These are phyloP conservation scores for Acipenser transmontanus DNA, from an alignment of 2,797 vertebrate genomes.

Conservation along the genomic window DNA sequence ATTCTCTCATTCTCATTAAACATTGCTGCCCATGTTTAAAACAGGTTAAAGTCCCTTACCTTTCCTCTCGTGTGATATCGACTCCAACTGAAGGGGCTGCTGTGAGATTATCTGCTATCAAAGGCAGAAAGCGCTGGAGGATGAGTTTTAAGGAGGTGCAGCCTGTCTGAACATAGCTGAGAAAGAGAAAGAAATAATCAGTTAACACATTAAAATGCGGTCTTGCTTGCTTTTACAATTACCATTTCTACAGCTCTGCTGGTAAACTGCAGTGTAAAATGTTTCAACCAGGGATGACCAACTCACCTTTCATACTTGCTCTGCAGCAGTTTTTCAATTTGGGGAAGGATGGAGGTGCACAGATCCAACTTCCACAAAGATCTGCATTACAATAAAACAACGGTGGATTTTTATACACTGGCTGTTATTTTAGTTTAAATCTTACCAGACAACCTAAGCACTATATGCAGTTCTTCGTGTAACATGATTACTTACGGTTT, in stretches of 20 bases:
- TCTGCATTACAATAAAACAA: slow-evolving; percentile 47
- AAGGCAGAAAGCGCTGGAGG: slow-evolving; percentile 81
- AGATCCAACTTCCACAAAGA: slow-evolving; percentile 89
- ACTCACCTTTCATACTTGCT: slow-evolving; percentile 93
- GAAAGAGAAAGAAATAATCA: slow-evolving; percentile 12
- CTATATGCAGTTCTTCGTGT: no score
- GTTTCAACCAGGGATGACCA: neutral
- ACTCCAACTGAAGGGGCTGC: slow-evolving; percentile 85
- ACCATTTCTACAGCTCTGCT: neutral
- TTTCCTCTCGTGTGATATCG: slow-evolving; percentile 88
- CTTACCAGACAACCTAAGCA: neutral
- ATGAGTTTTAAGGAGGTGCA: slow-evolving; percentile 86
- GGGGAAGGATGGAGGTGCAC: slow-evolving; percentile 76
- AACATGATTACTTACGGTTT: slow-evolving; percentile 72
- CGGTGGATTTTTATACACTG: neutral
- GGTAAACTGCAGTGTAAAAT: neutral
- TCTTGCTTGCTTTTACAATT: neutral
- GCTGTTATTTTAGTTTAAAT: no score
- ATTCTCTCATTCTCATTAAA: neutral
- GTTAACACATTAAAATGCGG: neutral
- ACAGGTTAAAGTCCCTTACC: slow-evolving; percentile 51
- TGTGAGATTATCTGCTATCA: slow-evolving; percentile 82
- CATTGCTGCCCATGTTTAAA: neutral
- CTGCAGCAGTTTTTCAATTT: slow-evolving; percentile 87
- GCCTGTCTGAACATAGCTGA: slow-evolving; percentile 87